Evolutionary conservation across 1,140 invertebrate genomes (phyloP), one percentile per base, ranked within the genome.

Genomic region (Steinernema feltiae): DNA sequence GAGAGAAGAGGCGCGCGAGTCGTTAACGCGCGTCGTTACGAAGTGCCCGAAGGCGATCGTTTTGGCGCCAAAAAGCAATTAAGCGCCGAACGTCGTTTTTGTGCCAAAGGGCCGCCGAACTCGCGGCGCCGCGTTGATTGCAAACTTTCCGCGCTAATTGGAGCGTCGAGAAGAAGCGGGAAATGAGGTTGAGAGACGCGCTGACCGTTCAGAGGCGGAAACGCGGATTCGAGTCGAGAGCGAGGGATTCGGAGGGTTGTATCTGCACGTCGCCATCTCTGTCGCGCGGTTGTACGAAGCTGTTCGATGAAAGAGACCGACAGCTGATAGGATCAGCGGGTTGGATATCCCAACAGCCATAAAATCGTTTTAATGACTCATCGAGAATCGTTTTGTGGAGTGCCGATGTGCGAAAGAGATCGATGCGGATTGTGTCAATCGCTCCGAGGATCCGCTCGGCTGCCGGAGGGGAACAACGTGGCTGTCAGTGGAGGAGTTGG

Each of bases 281-380:
- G 53, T 63, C 24, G 53, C 53, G 53, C 53, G 24, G 53, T 63
- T 63, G 53, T 63, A 7, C 53, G 24, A 63, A 63, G 53, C 53
- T 21, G 24, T 15, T 3, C 7, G 53, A 63, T 63, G 7, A 63
- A 63, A 63, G 53, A 27, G 15, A 21, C 53, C 53, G 53, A 7
- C 24, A 21, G 53, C 53, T 63, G 53, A 63, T 63, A 63, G 53
- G 7, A 63, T 63, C 53, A 27, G 53, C 12, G 53, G 2, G 7
- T 27, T 12, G 53, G 53, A 27, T n/a, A 63, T 63, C 53, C 53
- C 3, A 63, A 63, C 53, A 63, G 53, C 53, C 53, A 63, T 63
- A 63, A 63, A 63, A 63, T 63, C 53, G 53, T 63, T 63, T 63
- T 63, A 63, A 63, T 63, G 53, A 63, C 53, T 63, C 53, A 63